phyloP scores from a whole-genome alignment of 2,113 vertebrate genomes.

The Arenaria interpres region DNA sequence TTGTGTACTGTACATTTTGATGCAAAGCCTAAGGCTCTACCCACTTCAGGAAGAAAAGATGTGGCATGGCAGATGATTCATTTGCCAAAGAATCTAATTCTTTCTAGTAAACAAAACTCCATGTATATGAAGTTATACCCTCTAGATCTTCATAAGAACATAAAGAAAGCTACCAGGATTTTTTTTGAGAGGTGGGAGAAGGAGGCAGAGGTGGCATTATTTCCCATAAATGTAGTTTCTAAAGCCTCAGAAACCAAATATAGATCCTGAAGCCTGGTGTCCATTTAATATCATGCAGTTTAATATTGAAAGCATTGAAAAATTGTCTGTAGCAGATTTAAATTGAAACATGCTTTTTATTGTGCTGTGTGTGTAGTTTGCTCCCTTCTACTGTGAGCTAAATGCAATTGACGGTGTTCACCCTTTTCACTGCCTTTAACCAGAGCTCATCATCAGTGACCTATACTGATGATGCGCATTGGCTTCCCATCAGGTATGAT shows the following conservation, averaged over 20 bases:
- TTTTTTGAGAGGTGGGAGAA: not conserved
- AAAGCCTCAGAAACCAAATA: not conserved
- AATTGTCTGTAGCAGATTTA: not conserved
- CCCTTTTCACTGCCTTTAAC: not conserved
- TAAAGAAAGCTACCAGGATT: not conserved
- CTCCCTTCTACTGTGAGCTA: not conserved
- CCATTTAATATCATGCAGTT: not conserved
- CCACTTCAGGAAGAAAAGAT: not conserved
- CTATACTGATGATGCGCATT: not conserved
- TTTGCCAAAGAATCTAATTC: constrained; percentile 3
- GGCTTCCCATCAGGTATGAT: not conserved
- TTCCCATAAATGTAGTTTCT: not conserved
- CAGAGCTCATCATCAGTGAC: not conserved
- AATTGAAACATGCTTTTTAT: not conserved
- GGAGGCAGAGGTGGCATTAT: not conserved
- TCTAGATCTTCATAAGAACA: not conserved
- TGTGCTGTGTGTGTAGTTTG: not conserved
- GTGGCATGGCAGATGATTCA: not conserved
- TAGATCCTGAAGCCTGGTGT: not conserved
- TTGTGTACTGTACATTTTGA: not conserved
- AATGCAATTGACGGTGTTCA: not conserved
- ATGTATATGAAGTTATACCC: not conserved
- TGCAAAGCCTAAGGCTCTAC: not conserved
- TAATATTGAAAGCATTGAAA: not conserved
- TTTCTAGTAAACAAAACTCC: not conserved